Conservation (phyloP, 2,113 vertebrate species). For the Hydrochoerus hydrochaeris region DNA sequence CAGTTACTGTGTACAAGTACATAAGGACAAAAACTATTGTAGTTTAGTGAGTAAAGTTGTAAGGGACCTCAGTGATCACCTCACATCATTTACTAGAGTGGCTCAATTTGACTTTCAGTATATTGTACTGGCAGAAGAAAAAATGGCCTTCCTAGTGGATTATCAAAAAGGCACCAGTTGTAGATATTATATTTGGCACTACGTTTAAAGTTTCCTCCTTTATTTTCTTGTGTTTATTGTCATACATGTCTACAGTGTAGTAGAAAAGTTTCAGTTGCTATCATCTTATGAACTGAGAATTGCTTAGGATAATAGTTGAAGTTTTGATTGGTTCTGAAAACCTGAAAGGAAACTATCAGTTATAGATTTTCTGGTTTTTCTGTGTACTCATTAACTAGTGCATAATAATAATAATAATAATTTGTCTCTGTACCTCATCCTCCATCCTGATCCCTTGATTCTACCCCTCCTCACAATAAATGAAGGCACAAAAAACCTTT, state of each 20-base stretch:
- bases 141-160: not conserved
- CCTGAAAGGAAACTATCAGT: not conserved
- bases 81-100: not conserved
- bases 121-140: not conserved
- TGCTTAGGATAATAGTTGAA: not conserved
- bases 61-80: not conserved
- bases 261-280: not conserved
- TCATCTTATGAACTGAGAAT: not conserved
- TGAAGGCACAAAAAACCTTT: not conserved
- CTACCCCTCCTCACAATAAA: not conserved
- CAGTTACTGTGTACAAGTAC: not conserved
- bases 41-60: not conserved
- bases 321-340: constrained; percentile 17
- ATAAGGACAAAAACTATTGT: not conserved
- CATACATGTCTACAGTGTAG: not conserved
- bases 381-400: not conserved
- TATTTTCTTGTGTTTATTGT: not conserved
- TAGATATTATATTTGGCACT: not conserved
- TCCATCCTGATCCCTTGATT: not conserved
- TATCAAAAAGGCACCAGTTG: not conserved
- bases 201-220: not conserved
- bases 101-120: not conserved
- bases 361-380: constrained; percentile 10
- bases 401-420: not conserved
- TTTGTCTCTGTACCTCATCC: not conserved